These are phyloP conservation scores for Hydropotes inermis DNA, from an alignment of 2,113 vertebrate species.

Conservation along the genomic window DNA sequence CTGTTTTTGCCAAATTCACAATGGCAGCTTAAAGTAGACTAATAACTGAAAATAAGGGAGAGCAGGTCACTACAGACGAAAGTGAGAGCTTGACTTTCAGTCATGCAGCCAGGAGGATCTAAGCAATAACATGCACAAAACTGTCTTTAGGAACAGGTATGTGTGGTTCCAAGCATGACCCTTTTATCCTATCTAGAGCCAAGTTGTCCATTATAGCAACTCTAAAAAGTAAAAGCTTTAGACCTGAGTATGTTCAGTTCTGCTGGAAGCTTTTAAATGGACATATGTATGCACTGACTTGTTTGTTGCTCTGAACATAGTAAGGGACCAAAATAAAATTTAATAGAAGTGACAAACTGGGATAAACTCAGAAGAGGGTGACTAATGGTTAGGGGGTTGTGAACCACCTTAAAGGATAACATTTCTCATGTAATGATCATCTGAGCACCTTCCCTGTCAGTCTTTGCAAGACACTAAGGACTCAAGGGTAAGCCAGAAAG, in stretches of 20 bases:
- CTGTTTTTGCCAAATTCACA: neutral
- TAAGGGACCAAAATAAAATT: neutral
- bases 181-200: neutral
- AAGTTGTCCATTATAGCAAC: neutral
- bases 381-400: neutral
- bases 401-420: neutral
- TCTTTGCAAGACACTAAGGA: neutral
- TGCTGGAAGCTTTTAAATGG: neutral
- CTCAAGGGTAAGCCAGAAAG: neutral
- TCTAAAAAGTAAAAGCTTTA: neutral
- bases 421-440: neutral
- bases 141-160: neutral
- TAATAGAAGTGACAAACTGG: neutral
- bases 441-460: neutral
- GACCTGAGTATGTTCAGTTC: neutral
- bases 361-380: neutral
- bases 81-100: neutral
- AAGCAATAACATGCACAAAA: neutral
- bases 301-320: neutral
- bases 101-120: neutral
- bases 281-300: neutral
- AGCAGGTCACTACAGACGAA: neutral
- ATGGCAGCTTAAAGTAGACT: neutral
- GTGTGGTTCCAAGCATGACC: neutral
- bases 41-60: neutral